These are phyloP conservation scores for Peromyscus leucopus DNA, from an alignment of 2,113 vertebrate genomes.

Conservation along the genomic window DNA sequence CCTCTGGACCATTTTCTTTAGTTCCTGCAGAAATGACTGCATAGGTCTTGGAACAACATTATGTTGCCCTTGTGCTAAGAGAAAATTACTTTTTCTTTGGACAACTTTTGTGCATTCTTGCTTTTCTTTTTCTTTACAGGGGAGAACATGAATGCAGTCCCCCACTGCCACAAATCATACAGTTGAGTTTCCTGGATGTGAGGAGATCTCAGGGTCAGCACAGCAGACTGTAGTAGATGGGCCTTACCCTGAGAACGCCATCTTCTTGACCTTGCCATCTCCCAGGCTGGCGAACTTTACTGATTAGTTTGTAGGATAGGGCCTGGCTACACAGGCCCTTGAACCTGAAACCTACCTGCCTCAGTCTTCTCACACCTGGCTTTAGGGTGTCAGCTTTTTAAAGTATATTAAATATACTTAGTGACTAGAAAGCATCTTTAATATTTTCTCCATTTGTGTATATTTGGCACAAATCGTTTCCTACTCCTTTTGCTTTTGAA, in stretches of 20 bases:
- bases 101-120: background rate
- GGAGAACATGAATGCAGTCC: background rate
- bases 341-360: background rate
- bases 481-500: background rate
- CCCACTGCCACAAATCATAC: background rate
- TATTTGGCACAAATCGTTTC: background rate
- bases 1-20: background rate
- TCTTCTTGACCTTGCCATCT: background rate
- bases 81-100: background rate
- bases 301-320: background rate
- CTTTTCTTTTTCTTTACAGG: background rate
- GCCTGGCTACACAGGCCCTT: background rate
- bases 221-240: background rate
- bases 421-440: background rate
- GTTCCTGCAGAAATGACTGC: background rate
- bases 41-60: background rate
- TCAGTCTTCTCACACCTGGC: background rate
- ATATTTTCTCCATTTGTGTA: background rate
- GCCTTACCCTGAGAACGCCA: background rate
- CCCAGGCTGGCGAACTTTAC: background rate
- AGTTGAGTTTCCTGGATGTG: background rate
- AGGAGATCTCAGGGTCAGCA: background rate
- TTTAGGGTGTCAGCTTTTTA: background rate
- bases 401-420: background rate
- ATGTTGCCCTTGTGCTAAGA: background rate